Conservation (phyloP, 1,140 invertebrate species). For the Drosophila lacteicornis region DNA sequence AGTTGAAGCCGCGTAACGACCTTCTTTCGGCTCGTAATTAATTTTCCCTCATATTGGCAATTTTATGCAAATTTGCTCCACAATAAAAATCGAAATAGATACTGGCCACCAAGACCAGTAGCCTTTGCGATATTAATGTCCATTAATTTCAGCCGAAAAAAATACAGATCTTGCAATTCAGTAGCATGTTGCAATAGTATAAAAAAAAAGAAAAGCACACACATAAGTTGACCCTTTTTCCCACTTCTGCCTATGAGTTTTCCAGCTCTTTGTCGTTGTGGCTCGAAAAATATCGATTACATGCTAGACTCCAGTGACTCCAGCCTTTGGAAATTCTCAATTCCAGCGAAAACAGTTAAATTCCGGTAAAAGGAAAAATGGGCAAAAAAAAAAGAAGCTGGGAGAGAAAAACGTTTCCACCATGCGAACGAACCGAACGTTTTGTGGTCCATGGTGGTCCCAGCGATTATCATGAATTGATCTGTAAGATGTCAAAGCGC, state of each 20-base stretch:
- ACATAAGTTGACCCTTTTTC: constrained; percentile 73
- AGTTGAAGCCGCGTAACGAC: constrained; percentile 68
- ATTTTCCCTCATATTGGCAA: constrained; percentile 46
- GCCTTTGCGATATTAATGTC: constrained; percentile 63
- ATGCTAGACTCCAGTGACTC: constrained; percentile 67
- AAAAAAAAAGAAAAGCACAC: constrained; percentile 11
- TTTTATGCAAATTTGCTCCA: constrained; percentile 42
- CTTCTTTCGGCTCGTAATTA: constrained; percentile 40
- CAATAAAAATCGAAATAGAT: constrained; percentile 51
- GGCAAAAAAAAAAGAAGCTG: constrained; percentile 45
- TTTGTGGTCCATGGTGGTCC: constrained; percentile 79
- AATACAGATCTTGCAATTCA: constrained; percentile 47
- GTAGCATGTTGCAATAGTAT: constrained; percentile 62
- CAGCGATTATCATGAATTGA: constrained; percentile 84
- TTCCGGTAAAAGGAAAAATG: constrained; percentile 75
- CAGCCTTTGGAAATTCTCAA: constrained; percentile 73
- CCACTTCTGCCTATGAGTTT: constrained; percentile 27
- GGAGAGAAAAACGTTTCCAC: constrained; percentile 66
- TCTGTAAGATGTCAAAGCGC: constrained; percentile 84
- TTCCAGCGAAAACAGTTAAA: constrained; percentile 83
- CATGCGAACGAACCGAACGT: constrained; percentile 68
- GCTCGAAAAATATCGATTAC: constrained; percentile 83
- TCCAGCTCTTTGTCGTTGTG: constrained; percentile 63
- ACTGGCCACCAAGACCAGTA: constrained; percentile 60
- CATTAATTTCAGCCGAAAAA: constrained; percentile 59